phyloP scores from a whole-genome alignment of 2,888 invertebrate species.

The Polia nebulosa region DNA sequence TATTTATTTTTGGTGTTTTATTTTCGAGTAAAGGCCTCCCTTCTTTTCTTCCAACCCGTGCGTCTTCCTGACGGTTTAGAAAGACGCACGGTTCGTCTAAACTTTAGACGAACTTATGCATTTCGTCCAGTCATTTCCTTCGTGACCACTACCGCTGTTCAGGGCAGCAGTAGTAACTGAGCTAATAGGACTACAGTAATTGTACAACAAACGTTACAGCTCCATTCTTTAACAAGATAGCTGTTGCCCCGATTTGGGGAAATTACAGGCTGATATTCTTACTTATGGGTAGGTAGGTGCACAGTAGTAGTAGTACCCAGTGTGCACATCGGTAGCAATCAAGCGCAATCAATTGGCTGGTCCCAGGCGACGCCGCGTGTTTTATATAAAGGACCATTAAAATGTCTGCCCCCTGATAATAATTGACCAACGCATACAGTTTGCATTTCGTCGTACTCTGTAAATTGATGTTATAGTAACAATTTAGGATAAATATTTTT shows the following conservation, averaged over 20 bases:
- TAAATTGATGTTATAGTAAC: neutral
- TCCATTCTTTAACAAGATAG: neutral
- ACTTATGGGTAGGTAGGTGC: neutral
- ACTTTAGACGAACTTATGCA: neutral
- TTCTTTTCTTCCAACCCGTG: too few species aligned
- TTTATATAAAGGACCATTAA: constrained; percentile 33
- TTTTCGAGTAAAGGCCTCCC: neutral
- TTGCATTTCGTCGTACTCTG: constrained; percentile 1
- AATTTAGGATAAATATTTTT: neutral
- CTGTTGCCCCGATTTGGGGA: neutral
- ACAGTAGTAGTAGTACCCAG: too few species aligned
- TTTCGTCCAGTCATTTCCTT: neutral
- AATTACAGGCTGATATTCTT: neutral
- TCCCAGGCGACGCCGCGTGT: constrained; percentile 39
- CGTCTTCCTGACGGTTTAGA: too few species aligned
- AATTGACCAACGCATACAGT: constrained; percentile 26
- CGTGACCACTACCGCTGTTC: too few species aligned
- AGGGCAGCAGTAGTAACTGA: too few species aligned
- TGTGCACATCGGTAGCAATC: constrained; percentile 21
- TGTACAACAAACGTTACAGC: neutral
- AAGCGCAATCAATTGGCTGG: constrained; percentile 34
- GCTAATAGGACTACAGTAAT: neutral
- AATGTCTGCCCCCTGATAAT: constrained; percentile 37
- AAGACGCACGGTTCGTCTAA: neutral
- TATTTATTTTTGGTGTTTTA: neutral